Base-by-base conservation (phyloP, 2,888 invertebrate species). In the Lithodes maja region DNA sequence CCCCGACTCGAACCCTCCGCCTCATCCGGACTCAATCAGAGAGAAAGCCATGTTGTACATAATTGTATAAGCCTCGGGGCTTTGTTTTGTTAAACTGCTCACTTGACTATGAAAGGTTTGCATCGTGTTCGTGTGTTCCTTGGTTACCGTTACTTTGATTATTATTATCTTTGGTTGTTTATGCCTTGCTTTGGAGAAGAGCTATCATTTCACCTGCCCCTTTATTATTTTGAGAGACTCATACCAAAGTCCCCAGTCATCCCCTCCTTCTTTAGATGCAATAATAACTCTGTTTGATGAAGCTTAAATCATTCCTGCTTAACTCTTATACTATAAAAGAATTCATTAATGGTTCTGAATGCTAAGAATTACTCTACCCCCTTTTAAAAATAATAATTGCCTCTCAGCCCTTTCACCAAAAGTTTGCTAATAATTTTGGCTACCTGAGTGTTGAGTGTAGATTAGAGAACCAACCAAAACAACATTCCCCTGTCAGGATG, bases 401-500 rank as follows among this genome's bases (percentile, higher is more conserved):
- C 81, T 86, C 86, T 86, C 77, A 82, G 80, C 88, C 75, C 81
- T 85, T 85, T 52, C 71, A 71, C 71, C 33, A 33, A 71, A 71
- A n/a, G 15, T 71, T 85, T 69, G 83, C 54, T 84, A 61, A 86
- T 86, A 81, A 89, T 85, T 85, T 79, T 85, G 84, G 81, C 81
- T 81, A 75, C 88, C 74, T 88, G 71, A 85, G 81, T 68, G 79
- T 89, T 81, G 17, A 55, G 55, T 82, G 85, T 85, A 86, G 86
- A n/a, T 78, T 90, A 86, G 83, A 86, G 80, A 85, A 91, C 91
- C 91, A 91, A 91, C 91, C 91, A 91, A 91, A 91, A 91, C 89
- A 90, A 91, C 91, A 90, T 91, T 90, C 85, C 90, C 88, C 88
- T 87, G 87, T 88, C 91, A 91, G 91, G 91, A 90, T 86, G 86